Base-by-base conservation (phyloP, 2,888 invertebrate genomes). In the Drosophila antonietae region DNA sequence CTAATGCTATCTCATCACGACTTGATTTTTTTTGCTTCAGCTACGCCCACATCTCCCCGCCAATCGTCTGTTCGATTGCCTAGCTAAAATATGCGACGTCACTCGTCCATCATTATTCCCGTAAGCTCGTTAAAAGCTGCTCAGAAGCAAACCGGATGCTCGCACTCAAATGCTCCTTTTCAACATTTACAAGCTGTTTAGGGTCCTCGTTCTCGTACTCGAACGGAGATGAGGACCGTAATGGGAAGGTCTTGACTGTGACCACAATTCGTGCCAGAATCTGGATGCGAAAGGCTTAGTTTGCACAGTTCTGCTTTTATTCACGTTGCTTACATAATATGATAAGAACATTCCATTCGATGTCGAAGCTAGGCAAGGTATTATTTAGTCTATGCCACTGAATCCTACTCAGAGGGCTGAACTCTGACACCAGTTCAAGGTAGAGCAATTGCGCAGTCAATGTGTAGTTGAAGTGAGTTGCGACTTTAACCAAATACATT, bases 111-210 rank as follows among this genome's bases (percentile, higher is more conserved):
- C 87, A 86, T 88, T 86, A 78, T 74, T 69, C 66, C 71, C 60
- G 68, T 86, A 88, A 84, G 87, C 81, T 83, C 81, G 76, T 86
- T 83, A 88, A 84, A 76, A 86, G 83, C 89, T 70, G 70, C 71
- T 86, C 79, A 68, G 75, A 71, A 67, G 65, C 75, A 64, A 88
- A 73, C 80, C 68, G 73, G 67, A 61, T 68, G 68, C 58, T 65
- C 66, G 60, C 75, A 71, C 66, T 78, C 67, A 75, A 78, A 59
- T 72, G 76, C 76, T 80, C 43, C 65, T 65, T 67, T 70, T 80
- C 66, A 62, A 59, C 67, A 78, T 75, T 77, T 78, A 78, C 80
- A 80, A 68, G 76, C 62, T 75, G 72, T 80, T 75, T 58, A 28
- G 39, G 23, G 28, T 23, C 39, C 53, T 51, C 18, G 33, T 37